These are phyloP conservation scores for Poeciliopsis infans DNA, from an alignment of 2,797 vertebrate genomes.

Conservation along the genomic window DNA sequence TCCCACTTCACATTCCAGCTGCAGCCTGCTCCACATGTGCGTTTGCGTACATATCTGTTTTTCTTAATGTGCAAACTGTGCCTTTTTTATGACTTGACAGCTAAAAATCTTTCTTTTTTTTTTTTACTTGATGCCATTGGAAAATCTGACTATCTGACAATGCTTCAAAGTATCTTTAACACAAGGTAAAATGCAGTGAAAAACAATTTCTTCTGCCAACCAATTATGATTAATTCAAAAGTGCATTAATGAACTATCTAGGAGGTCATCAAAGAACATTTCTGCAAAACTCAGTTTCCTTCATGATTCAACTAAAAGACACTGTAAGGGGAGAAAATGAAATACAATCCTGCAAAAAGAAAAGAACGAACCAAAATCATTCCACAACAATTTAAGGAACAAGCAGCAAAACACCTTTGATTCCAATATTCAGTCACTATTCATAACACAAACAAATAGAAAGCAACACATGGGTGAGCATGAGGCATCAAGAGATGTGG, in stretches of 20 bases:
- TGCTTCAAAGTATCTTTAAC: not conserved
- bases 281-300: not conserved
- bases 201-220: not conserved
- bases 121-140: not conserved
- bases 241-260: not conserved
- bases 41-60: slow-evolving; percentile 17
- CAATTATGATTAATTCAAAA: not conserved
- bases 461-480: not conserved
- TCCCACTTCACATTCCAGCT: slow-evolving; percentile 55
- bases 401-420: not conserved
- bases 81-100: slow-evolving; percentile 8
- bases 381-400: not conserved
- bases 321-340: not conserved
- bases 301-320: not conserved
- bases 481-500: not conserved
- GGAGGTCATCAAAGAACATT: not conserved
- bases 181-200: not conserved
- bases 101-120: not conserved
- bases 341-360: not conserved
- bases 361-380: not conserved
- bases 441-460: not conserved
- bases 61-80: slow-evolving; percentile 29
- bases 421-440: not conserved
- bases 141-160: not conserved
- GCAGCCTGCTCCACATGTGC: slow-evolving; percentile 61